Evolutionary conservation across 2,113 vertebrate genomes (phyloP).

Genomic region (Lynx canadensis): DNA sequence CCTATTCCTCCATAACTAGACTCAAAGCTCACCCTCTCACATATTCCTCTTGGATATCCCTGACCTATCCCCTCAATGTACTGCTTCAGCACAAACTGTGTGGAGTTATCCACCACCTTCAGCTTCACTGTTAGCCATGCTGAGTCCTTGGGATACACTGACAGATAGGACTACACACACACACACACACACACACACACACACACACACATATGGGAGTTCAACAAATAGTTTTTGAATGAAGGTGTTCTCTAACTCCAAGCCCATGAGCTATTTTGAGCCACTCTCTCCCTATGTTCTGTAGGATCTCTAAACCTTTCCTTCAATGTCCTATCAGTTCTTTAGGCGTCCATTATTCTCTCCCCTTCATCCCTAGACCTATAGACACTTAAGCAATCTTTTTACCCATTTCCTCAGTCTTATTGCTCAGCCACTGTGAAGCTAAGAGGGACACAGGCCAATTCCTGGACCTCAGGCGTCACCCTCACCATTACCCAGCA

Average conservation of each 20-base stretch:
- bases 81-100: background rate
- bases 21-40: background rate
- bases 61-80: background rate
- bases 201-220: background rate
- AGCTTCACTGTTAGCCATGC: background rate
- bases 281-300: background rate
- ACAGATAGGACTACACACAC: background rate
- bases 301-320: background rate
- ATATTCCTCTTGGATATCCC: background rate
- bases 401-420: background rate
- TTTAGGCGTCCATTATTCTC: background rate
- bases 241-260: background rate
- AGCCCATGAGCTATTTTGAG: background rate
- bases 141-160: background rate
- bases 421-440: background rate
- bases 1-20: background rate
- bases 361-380: background rate
- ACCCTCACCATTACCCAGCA: background rate
- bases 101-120: background rate
- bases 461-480: background rate
- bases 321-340: background rate
- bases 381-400: background rate
- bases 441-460: background rate
- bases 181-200: too few species aligned
- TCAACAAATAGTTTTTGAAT: slow-evolving; percentile 12